Evolutionary conservation across 2,797 vertebrate genomes (phyloP).

Genomic region (Picus viridis): DNA sequence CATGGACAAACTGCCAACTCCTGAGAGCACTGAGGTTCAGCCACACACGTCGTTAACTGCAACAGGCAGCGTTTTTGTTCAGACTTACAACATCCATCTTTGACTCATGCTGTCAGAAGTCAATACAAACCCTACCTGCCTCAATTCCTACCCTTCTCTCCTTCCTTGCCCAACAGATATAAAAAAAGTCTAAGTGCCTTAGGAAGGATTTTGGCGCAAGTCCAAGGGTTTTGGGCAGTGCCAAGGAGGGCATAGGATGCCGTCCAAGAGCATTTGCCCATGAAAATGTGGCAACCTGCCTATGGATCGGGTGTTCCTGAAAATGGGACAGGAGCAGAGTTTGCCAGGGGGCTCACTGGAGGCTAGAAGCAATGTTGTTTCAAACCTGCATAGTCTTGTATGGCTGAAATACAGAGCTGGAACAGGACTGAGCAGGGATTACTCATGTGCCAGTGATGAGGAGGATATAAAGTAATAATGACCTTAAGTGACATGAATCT

Average conservation of each 20-base stretch:
- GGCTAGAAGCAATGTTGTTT: neutral
- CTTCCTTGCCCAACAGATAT: neutral
- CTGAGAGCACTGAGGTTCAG: neutral
- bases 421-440: neutral
- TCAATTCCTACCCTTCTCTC: neutral
- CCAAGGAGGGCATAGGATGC: rapidly evolving
- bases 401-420: neutral
- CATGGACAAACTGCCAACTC: neutral
- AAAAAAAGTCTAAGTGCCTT: neutral
- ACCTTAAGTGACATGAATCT: neutral
- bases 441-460: neutral
- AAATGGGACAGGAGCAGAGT: neutral
- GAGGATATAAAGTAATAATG: slow-evolving; percentile 4
- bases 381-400: neutral
- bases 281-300: neutral
- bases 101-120: neutral
- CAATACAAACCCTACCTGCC: neutral
- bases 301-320: neutral
- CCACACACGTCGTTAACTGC: neutral
- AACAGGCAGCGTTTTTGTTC: neutral
- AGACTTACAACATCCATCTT: neutral
- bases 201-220: neutral
- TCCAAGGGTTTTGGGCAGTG: neutral
- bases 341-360: neutral
- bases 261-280: neutral